Evolutionary conservation across 2,797 vertebrate genomes (phyloP).

Genomic region (Botia almorhae): DNA sequence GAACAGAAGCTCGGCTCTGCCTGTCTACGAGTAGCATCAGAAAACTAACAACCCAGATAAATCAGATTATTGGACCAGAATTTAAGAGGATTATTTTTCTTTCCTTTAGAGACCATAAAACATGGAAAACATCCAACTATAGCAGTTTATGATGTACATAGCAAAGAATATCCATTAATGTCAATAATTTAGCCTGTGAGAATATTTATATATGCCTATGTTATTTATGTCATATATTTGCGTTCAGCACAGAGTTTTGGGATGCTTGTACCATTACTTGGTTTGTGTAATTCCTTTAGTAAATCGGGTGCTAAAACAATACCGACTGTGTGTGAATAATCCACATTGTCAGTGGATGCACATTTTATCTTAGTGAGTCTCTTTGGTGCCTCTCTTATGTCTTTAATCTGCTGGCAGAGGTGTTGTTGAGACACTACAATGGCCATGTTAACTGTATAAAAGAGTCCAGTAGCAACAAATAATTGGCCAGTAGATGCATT

Average conservation of each 20-base stretch:
- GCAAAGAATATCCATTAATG: neutral
- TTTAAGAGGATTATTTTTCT: slow-evolving; percentile 76
- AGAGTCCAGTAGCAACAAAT: slow-evolving; percentile 14
- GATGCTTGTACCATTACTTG: neutral
- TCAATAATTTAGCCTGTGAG: no score
- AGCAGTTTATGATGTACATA: slow-evolving; percentile 63
- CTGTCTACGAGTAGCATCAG: slow-evolving; percentile 71
- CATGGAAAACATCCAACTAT: slow-evolving; percentile 75
- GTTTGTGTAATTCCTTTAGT: slow-evolving; percentile 3
- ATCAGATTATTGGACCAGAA: slow-evolving; percentile 79
- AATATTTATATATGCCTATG: neutral
- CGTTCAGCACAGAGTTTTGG: neutral
- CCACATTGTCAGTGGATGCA: neutral
- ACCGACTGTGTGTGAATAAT: neutral
- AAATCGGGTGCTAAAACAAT: slow-evolving; percentile 8
- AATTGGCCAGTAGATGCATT: neutral
- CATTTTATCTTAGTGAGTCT: neutral
- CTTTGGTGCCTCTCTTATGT: neutral
- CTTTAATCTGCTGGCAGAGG: slow-evolving; percentile 25
- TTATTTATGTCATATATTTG: no score
- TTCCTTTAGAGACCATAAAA: slow-evolving; percentile 67
- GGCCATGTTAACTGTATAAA: slow-evolving; percentile 27
- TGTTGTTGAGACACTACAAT: slow-evolving; percentile 8
- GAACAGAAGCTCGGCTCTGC: slow-evolving; percentile 43
- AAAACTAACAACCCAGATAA: slow-evolving; percentile 74